Evolutionary conservation across 2,113 vertebrate species (phyloP).

Genomic region (Calyptommatus sinebrachiatus): DNA sequence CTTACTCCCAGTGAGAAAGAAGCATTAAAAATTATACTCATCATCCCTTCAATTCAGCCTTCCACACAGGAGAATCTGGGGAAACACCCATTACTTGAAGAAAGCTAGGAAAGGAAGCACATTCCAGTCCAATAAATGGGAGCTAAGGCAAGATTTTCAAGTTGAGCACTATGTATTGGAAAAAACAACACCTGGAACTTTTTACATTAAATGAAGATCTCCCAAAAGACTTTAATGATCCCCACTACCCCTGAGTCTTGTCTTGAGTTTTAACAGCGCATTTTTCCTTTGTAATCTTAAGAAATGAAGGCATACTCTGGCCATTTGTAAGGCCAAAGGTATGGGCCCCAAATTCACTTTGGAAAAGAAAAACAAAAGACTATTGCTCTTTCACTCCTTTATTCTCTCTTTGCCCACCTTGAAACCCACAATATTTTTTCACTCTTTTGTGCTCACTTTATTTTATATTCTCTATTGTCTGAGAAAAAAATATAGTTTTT

Average conservation of each 20-base stretch:
- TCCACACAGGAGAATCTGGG: conserved; percentile 38
- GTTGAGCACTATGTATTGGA: conserved; percentile 42
- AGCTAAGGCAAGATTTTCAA: conserved; percentile 16
- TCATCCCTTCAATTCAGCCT: conserved; percentile 43
- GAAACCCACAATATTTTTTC: rapidly evolving
- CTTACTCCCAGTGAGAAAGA: conserved; percentile 14
- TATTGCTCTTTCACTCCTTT: background rate
- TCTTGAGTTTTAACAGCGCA: conserved; percentile 49
- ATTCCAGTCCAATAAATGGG: conserved; percentile 28
- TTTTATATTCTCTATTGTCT: rapidly evolving
- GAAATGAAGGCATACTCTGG: conserved; percentile 47
- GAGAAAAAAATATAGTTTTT: background rate
- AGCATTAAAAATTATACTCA: conserved; percentile 40
- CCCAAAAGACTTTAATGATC: conserved; percentile 46
- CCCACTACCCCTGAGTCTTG: conserved; percentile 47
- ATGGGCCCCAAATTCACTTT: conserved; percentile 1
- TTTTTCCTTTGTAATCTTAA: conserved; percentile 23
- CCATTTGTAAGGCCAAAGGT: conserved; percentile 2
- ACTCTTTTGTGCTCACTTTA: conserved; percentile 6
- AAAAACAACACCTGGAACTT: conserved; percentile 37
- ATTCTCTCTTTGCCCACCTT: background rate
- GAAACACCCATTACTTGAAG: conserved; percentile 38
- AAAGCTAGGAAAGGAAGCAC: conserved; percentile 48
- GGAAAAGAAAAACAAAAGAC: conserved; percentile 20
- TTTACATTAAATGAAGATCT: conserved; percentile 48